Percentiles rank a stretch among this genome's conserved stretches.
Conservation (phyloP, 1,140 invertebrate species). For the Cydia fagiglandana region DNA sequence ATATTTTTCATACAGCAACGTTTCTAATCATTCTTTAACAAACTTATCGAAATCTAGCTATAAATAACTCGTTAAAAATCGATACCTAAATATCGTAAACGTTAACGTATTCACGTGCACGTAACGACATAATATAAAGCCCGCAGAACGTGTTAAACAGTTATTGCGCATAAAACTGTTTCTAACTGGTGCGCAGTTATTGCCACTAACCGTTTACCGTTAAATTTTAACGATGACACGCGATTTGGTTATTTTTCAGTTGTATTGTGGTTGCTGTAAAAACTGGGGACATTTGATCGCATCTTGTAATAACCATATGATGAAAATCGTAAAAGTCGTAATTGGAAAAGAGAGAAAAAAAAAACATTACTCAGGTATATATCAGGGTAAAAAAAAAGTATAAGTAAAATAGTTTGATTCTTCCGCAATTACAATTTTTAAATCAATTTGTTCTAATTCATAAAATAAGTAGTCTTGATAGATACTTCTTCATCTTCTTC, state of each 20-base stretch:
- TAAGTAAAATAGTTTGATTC: no score
- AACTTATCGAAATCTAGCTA: not conserved
- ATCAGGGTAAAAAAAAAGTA: no score
- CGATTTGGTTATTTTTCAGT: conserved; percentile 45
- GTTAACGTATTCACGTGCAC: conserved; percentile 60
- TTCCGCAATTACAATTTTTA: no score
- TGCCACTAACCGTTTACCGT: conserved; percentile 53
- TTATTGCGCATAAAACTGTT: conserved; percentile 57
- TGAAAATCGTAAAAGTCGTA: not conserved
- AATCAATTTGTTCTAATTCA: no score
- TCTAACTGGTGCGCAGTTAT: conserved; percentile 45
- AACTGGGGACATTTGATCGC: not conserved
- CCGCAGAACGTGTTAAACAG: conserved; percentile 46
- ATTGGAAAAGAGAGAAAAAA: no score
- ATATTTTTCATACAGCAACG: not conserved
- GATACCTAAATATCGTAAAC: conserved; percentile 37
- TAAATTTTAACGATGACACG: conserved; percentile 55
- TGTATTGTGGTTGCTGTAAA: conserved; percentile 2
- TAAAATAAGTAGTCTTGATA: no score
- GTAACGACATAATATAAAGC: conserved; percentile 44
- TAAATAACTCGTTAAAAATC: not conserved
- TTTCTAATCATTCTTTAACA: not conserved
- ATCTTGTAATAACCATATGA: not conserved
- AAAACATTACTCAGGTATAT: no score
- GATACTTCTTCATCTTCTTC: no score